Conservation (phyloP, 2,888 invertebrate species). For the Pandemis corylana region DNA sequence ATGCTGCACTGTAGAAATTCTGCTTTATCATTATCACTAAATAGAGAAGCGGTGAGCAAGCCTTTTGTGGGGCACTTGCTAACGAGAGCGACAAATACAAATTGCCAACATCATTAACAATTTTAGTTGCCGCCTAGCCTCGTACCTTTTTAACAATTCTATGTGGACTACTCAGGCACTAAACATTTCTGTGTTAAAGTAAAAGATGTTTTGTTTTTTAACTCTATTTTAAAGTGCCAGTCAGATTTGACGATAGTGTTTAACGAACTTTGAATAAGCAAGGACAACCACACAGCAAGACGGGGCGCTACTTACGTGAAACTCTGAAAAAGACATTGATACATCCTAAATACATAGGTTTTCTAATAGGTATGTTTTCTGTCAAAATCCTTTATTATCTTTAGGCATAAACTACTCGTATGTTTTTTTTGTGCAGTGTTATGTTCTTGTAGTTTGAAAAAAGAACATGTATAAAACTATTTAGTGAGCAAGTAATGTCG, state of each 20-base stretch:
- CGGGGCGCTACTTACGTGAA: no score
- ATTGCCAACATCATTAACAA: slow-evolving; percentile 24
- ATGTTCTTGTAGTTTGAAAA: no score
- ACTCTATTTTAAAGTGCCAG: no score
- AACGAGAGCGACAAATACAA: slow-evolving; percentile 37
- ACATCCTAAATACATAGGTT: no score
- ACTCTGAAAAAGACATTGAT: no score
- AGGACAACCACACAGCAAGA: no score
- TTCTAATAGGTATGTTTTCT: no score
- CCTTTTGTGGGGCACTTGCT: neutral
- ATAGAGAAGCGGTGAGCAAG: neutral
- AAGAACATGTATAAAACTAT: no score
- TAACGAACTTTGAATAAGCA: no score
- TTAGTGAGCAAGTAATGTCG: neutral
- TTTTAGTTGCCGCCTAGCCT: slow-evolving; percentile 14
- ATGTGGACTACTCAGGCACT: neutral
- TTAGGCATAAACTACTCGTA: neutral
- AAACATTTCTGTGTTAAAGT: neutral
- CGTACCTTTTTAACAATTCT: slow-evolving; percentile 23
- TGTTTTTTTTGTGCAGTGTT: no score
- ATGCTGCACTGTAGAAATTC: neutral
- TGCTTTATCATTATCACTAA: neutral
- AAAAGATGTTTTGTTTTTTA: neutral
- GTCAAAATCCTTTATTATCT: no score
- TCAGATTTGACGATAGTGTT: no score